phyloP scores from a whole-genome alignment of 2,113 vertebrate species.

The Danionella cerebrum region DNA sequence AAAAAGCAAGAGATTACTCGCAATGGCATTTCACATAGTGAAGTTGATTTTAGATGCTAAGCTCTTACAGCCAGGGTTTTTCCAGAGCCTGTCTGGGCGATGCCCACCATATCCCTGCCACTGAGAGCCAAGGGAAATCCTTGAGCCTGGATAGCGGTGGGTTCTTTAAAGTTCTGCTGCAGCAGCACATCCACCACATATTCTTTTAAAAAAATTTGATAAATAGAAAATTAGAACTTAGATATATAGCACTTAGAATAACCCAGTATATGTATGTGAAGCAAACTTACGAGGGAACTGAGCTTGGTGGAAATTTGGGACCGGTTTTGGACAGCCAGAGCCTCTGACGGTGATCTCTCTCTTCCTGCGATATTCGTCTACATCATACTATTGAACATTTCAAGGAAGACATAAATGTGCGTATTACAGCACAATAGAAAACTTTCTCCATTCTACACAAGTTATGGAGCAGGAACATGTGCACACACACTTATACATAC shows the following conservation, averaged over 20 bases:
- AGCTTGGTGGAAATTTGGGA: conserved; percentile 84
- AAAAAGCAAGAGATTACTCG: not conserved
- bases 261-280: not conserved
- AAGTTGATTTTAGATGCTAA: not conserved
- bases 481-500: no score
- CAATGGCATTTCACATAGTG: not conserved
- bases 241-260: not conserved
- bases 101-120: conserved; percentile 97
- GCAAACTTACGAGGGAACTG: conserved; percentile 88
- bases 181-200: conserved; percentile 91
- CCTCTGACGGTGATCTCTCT: conserved; percentile 91
- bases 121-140: conserved; percentile 91
- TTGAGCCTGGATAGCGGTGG: conserved; percentile 93
- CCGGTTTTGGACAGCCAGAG: conserved; percentile 78
- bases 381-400: conserved; percentile 69
- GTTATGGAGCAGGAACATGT: not conserved
- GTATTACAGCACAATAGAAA: not conserved
- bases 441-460: not conserved
- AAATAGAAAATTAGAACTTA: not conserved
- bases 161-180: conserved; percentile 93
- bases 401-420: not conserved
- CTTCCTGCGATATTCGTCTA: conserved; percentile 83
- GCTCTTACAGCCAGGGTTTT: conserved; percentile 87
- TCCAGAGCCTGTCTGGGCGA: conserved; percentile 95
- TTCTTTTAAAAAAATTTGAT: conserved; percentile 57